Evolutionary conservation across 2,113 vertebrate species (phyloP).

Genomic region (Pipra filicauda): DNA sequence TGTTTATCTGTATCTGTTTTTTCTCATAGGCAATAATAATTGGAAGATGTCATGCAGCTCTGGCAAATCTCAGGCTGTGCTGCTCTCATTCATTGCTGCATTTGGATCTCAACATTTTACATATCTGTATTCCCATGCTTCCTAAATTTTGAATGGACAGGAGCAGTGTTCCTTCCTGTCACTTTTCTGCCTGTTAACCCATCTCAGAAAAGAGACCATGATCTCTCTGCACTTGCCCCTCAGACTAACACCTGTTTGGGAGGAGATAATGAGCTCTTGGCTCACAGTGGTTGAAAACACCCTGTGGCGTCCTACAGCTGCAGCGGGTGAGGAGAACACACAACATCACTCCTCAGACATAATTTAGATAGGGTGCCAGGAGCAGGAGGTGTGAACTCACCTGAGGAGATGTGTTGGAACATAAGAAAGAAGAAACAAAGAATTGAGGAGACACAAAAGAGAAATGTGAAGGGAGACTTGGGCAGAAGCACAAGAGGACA

Average conservation of each 20-base stretch:
- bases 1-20: conserved; percentile 54
- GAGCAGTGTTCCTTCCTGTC: neutral
- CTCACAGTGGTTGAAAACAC: neutral
- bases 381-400: neutral
- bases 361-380: neutral
- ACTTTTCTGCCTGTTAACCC: neutral
- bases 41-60: neutral
- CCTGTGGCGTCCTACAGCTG: neutral
- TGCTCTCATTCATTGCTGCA: neutral
- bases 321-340: neutral
- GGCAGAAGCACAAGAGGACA: neutral
- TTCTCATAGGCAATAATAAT: conserved; percentile 19
- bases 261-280: neutral
- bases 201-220: neutral
- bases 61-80: neutral
- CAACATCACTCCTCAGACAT: neutral
- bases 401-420: neutral
- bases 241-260: neutral
- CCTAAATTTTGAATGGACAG: neutral
- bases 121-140: neutral
- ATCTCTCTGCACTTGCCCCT: neutral
- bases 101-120: neutral
- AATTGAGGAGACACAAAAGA: neutral
- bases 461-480: neutral
- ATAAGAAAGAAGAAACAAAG: neutral